A percentile compares a stretch with the other conserved stretches of the same genome.
These are phyloP conservation scores for Phengaris arion DNA, from an alignment of 2,888 invertebrate species.

Conservation along the genomic window DNA sequence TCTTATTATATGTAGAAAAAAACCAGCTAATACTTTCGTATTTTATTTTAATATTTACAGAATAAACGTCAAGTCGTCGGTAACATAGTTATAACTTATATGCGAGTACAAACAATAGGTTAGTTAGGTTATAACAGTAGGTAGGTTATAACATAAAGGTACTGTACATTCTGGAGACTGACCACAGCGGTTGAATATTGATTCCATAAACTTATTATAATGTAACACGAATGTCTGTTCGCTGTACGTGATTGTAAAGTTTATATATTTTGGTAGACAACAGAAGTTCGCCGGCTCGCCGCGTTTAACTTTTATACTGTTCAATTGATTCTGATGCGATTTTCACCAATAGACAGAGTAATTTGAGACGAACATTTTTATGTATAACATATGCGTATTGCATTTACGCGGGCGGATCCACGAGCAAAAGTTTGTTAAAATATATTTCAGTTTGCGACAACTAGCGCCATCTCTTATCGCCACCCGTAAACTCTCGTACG, in stretches of 20 bases:
- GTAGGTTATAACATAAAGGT: neutral
- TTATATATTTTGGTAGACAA: neutral
- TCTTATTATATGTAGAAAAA: too few relatives aligned
- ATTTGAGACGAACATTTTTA: neutral
- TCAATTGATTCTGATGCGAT: neutral
- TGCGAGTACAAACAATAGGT: neutral
- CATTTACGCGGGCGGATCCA: neutral
- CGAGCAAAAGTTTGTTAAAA: neutral
- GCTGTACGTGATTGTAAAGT: neutral
- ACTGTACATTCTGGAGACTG: neutral
- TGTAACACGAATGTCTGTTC: neutral
- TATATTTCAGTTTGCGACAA: constrained; percentile 31
- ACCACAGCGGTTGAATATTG: constrained; percentile 3
- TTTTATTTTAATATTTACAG: neutral
- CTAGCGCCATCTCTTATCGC: constrained; percentile 52
- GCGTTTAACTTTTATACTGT: neutral
- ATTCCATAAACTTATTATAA: constrained; percentile 9
- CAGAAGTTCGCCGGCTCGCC: neutral
- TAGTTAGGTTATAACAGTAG: too few relatives aligned
- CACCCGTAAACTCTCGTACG: constrained; percentile 37
- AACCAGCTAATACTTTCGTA: neutral
- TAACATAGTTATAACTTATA: neutral
- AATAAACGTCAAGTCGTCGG: neutral
- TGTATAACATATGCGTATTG: neutral
- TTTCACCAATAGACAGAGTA: neutral